phyloP scores from a whole-genome alignment of 2,113 vertebrate species.

The Polypterus bichir region DNA sequence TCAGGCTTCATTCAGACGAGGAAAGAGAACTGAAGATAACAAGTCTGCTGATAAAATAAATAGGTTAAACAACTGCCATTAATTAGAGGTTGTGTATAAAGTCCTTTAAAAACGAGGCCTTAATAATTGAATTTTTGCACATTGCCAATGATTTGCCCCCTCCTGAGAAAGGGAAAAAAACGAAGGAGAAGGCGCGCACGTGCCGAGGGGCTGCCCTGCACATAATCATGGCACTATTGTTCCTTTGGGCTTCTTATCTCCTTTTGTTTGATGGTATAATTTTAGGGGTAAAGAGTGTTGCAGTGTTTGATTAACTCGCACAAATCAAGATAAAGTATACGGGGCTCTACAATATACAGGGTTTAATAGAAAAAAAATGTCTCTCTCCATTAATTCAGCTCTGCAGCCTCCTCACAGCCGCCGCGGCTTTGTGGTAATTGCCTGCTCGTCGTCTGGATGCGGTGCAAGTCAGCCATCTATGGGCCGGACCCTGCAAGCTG shows the following conservation, averaged over 20 bases:
- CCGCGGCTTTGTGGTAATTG: conserved; percentile 68
- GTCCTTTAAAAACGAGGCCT: too few species aligned
- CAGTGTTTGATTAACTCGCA: conserved; percentile 4
- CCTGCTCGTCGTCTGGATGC: conserved; percentile 73
- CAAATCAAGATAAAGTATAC: not conserved
- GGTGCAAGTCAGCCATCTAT: conserved; percentile 57
- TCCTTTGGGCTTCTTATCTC: not conserved
- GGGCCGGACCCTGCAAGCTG: conserved; percentile 71
- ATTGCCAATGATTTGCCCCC: too few species aligned
- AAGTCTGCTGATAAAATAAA: too few species aligned
- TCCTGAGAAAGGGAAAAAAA: too few species aligned
- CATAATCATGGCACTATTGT: too few species aligned
- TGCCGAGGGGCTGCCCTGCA: too few species aligned
- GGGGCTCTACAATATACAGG: not conserved
- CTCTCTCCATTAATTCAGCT: conserved; percentile 42
- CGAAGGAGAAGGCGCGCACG: too few species aligned
- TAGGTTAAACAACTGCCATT: too few species aligned
- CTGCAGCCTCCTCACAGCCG: conserved; percentile 61
- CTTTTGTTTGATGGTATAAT: conserved; percentile 4
- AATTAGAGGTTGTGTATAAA: too few species aligned
- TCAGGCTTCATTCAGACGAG: too few species aligned
- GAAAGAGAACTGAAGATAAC: too few species aligned
- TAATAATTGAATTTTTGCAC: too few species aligned
- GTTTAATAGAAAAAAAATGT: not conserved
- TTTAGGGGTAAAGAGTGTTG: conserved; percentile 4